Evolutionary conservation across 1,140 invertebrate species (phyloP).

Genomic region (Batillaria attramentaria): DNA sequence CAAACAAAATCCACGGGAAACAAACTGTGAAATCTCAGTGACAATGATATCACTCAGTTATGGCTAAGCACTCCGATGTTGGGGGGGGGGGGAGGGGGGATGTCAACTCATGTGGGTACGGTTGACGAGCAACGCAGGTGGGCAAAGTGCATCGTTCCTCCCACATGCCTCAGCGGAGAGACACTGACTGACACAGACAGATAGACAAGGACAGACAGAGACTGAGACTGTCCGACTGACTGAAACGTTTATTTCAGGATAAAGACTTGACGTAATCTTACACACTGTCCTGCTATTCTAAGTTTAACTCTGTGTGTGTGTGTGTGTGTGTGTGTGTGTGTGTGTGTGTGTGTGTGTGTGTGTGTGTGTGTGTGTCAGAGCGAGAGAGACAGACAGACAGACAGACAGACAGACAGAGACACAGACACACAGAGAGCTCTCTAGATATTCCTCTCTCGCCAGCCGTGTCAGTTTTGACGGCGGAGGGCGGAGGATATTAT

Average conservation of each 20-base stretch:
- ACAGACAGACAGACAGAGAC: neutral
- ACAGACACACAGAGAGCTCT: neutral
- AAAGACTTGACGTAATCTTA: too few relatives aligned
- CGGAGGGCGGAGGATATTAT: too few relatives aligned
- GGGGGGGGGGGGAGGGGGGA: neutral
- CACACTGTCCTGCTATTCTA: too few relatives aligned
- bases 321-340: slow-evolving; percentile 4
- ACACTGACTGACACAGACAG: neutral
- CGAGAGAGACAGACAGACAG: neutral
- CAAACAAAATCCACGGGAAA: neutral
- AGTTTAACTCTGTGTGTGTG: neutral
- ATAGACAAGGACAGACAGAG: neutral
- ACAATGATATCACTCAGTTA: too few relatives aligned
- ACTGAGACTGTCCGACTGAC: neutral
- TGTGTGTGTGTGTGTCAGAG: slow-evolving; percentile 3
- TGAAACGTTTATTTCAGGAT: neutral
- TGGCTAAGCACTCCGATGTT: neutral
- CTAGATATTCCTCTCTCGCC: neutral
- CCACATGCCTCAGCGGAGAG: too few relatives aligned
- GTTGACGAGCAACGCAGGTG: too few relatives aligned
- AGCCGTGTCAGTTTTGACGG: neutral
- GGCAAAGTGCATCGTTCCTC: too few relatives aligned
- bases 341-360: slow-evolving; percentile 12
- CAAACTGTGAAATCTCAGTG: neutral
- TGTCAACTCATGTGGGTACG: neutral